A percentile compares a stretch with the other conserved stretches of the same genome.
phyloP scores from a whole-genome alignment of 2,888 invertebrate genomes.

The Calameuta idolon region DNA sequence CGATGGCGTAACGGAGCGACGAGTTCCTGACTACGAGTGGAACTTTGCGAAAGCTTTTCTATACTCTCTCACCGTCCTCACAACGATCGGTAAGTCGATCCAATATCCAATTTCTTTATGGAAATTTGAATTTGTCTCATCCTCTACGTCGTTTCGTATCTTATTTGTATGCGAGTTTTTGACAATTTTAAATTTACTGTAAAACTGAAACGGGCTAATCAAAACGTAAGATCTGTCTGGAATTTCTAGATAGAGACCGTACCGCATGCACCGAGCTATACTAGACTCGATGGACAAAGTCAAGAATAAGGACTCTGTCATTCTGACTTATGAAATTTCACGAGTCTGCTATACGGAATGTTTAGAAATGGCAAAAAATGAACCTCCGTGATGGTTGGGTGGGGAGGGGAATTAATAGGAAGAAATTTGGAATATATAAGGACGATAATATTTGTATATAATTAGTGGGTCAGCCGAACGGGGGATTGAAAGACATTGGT shows the following conservation, averaged over 20 bases:
- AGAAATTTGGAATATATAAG: neutral
- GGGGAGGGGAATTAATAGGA: neutral
- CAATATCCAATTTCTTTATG: neutral
- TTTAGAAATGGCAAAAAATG: too few species aligned
- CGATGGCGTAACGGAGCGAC: conserved; percentile 54
- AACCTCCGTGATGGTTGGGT: neutral
- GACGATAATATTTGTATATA: conserved; percentile 46
- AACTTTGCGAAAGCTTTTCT: conserved; percentile 92
- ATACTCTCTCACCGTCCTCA: conserved; percentile 93
- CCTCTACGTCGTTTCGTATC: neutral
- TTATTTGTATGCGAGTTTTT: neutral
- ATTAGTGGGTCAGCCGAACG: conserved; percentile 41
- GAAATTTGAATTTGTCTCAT: neutral
- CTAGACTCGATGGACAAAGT: neutral
- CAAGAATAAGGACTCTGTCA: neutral
- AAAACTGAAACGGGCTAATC: neutral
- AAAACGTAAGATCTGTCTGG: neutral
- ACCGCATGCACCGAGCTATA: neutral
- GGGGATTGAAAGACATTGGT: conserved; percentile 37
- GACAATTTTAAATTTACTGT: neutral
- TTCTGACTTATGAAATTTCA: neutral
- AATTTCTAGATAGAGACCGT: neutral
- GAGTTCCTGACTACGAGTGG: conserved; percentile 78
- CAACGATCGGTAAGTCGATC: conserved; percentile 83
- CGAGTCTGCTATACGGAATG: neutral